Percentiles rank a stretch among this genome's conserved stretches.
phyloP scores from a whole-genome alignment of 1,140 invertebrate species.

The Drosophila murphyi region DNA sequence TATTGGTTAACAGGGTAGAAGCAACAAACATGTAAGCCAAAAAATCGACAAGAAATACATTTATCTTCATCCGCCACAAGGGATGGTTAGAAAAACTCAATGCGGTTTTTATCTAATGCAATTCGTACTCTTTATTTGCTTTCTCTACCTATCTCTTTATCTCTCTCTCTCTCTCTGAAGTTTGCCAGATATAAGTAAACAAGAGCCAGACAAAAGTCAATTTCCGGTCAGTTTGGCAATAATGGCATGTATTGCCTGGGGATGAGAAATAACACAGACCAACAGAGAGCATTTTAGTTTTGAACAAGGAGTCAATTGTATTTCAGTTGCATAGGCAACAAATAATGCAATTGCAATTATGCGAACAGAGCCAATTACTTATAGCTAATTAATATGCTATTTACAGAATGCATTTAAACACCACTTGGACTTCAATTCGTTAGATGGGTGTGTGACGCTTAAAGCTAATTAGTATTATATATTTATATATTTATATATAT shows the following conservation, averaged over 20 bases:
- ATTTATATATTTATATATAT: too few relatives aligned
- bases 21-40: conserved; percentile 6
- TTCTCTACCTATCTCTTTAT: conserved; percentile 1
- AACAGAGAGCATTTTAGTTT: neutral
- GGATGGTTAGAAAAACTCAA: conserved; percentile 2
- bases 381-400: conserved; percentile 29
- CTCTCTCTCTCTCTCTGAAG: conserved; percentile 3
- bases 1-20: neutral
- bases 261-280: conserved; percentile 5
- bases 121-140: conserved; percentile 21
- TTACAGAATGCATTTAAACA: conserved; percentile 27
- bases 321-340: conserved; percentile 27
- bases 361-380: conserved; percentile 27
- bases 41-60: conserved; percentile 43
- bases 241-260: neutral
- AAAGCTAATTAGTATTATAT: conserved; percentile 48
- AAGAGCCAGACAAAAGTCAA: conserved; percentile 33
- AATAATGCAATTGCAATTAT: conserved; percentile 33
- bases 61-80: conserved; percentile 38
- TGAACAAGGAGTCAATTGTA: conserved; percentile 35
- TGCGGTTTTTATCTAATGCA: neutral
- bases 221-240: conserved; percentile 39
- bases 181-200: conserved; percentile 35
- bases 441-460: conserved; percentile 28
- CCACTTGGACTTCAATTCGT: neutral